Conservation (phyloP, 2,888 invertebrate genomes). For the Poecilus cupreus region DNA sequence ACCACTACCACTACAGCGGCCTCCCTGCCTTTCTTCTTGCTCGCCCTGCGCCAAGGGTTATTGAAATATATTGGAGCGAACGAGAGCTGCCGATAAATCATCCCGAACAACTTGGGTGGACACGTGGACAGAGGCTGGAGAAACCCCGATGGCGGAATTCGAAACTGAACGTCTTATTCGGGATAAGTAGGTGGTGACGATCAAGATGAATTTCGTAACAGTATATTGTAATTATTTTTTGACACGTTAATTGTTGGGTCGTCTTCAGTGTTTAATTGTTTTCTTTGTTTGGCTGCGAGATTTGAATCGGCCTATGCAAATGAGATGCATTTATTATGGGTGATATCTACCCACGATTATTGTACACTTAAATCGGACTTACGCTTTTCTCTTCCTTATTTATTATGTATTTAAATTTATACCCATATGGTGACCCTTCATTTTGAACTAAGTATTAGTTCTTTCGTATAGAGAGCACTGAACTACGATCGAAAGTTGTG, state of each 20-base stretch:
- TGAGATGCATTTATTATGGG: conserved; percentile 47
- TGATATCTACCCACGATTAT: conserved; percentile 35
- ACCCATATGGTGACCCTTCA: too few species aligned
- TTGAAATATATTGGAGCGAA: conserved; percentile 51
- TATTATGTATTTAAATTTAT: conserved; percentile 9
- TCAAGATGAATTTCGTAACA: neutral
- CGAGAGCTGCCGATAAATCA: conserved; percentile 59
- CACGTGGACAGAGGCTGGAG: too few species aligned
- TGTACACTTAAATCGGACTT: too few species aligned
- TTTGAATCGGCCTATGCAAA: conserved; percentile 50
- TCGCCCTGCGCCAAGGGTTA: conserved; percentile 30
- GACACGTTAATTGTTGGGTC: conserved; percentile 52
- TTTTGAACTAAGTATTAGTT: too few species aligned
- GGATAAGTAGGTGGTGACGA: conserved; percentile 18
- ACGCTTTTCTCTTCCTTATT: conserved; percentile 21
- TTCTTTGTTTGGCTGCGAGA: conserved; percentile 27
- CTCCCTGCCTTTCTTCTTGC: neutral
- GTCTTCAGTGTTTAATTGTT: conserved; percentile 29
- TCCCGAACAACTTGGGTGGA: conserved; percentile 57
- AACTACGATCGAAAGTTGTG: too few species aligned
- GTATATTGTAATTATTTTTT: conserved; percentile 51
- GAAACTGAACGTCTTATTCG: neutral
- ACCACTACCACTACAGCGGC: neutral
- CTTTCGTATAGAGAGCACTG: too few species aligned
- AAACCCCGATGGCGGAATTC: neutral